Conservation (phyloP, 2,113 vertebrate species). For the Capreolus pygargus region DNA sequence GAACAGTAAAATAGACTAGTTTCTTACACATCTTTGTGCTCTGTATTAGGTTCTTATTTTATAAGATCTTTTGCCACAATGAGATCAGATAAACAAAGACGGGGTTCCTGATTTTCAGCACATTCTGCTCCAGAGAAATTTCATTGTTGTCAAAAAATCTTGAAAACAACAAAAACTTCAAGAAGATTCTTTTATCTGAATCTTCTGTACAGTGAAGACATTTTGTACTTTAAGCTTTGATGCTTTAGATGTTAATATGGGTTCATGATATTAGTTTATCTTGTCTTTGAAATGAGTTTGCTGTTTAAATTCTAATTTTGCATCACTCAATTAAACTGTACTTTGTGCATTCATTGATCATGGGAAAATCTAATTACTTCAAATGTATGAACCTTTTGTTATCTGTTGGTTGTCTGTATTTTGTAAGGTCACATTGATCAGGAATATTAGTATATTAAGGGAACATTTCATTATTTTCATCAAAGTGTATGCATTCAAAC, state of each 20-base stretch:
- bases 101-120: constrained; percentile 75
- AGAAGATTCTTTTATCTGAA: constrained; percentile 80
- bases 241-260: constrained; percentile 83
- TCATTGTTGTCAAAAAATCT: constrained; percentile 85
- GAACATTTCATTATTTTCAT: constrained; percentile 13
- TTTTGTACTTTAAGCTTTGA: constrained; percentile 88
- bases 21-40: constrained; percentile 79
- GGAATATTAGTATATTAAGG: neutral
- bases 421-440: neutral
- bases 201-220: constrained; percentile 86
- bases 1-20: constrained; percentile 87
- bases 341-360: constrained; percentile 82
- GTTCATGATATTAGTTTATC: constrained; percentile 87
- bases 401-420: neutral
- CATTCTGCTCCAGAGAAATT: constrained; percentile 75
- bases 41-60: constrained; percentile 82
- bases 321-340: constrained; percentile 82
- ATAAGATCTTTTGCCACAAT: constrained; percentile 79
- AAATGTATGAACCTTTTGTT: constrained; percentile 48
- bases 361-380: constrained; percentile 78
- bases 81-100: constrained; percentile 81
- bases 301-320: constrained; percentile 88
- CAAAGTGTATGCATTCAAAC: neutral
- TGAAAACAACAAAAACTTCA: constrained; percentile 80
- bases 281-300: constrained; percentile 83